phyloP scores from a whole-genome alignment of 2,888 invertebrate genomes.

The Dusona sp. region DNA sequence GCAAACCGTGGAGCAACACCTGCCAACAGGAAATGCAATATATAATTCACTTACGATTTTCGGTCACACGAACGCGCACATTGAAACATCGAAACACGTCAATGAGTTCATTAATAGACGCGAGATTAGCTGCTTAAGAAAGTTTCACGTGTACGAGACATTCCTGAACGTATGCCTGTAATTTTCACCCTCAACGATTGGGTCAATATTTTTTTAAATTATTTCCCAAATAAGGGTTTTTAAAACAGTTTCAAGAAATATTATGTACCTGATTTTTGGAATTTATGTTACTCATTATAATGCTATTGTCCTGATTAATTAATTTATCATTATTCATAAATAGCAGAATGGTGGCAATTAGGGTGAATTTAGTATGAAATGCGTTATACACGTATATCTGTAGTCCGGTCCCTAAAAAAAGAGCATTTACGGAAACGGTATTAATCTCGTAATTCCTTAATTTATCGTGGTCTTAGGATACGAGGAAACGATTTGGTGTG shows the following conservation, averaged over 20 bases:
- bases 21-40: conserved; percentile 70
- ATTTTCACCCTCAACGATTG: background rate
- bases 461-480: conserved; percentile 57
- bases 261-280: too few relatives aligned
- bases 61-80: conserved; percentile 13
- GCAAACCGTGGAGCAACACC: conserved; percentile 92
- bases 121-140: conserved; percentile 6
- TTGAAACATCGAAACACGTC: conserved; percentile 44
- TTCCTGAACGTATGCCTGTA: background rate
- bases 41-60: conserved; percentile 16
- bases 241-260: background rate
- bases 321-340: too few relatives aligned
- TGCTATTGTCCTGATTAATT: too few relatives aligned
- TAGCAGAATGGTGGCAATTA: background rate
- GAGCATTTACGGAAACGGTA: conserved; percentile 14
- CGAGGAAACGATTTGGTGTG: background rate
- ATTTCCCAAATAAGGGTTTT: background rate
- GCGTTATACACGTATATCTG: background rate
- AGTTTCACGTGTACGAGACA: conserved; percentile 5
- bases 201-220: background rate
- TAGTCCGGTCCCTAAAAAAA: background rate
- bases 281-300: too few relatives aligned
- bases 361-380: background rate
- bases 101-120: conserved; percentile 57
- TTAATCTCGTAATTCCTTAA: conserved; percentile 69